Conservation (phyloP, 2,113 vertebrate genomes). For the Dipodomys ordii region DNA sequence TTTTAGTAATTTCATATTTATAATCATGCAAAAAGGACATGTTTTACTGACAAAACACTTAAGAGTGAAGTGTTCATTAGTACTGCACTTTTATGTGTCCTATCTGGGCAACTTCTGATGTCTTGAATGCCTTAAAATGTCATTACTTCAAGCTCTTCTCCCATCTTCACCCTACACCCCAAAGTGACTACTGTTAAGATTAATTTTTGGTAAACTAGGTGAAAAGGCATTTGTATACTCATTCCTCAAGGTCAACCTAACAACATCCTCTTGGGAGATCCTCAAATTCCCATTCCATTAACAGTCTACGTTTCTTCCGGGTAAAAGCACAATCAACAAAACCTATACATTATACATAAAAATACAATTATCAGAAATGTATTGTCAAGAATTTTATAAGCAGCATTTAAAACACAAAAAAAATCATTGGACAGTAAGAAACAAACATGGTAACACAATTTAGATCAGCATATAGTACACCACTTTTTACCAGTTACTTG, state of each 20-base stretch:
- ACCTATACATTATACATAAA: conserved; percentile 1
- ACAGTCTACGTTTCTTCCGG: conserved; percentile 34
- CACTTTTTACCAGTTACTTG: neutral
- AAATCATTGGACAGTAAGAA: neutral
- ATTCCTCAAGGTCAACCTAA: conserved; percentile 2
- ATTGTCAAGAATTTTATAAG: conserved; percentile 47
- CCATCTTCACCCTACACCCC: neutral
- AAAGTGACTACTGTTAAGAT: conserved; percentile 10
- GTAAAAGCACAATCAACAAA: conserved; percentile 47
- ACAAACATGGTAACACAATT: neutral
- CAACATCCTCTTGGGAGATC: neutral
- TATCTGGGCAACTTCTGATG: neutral
- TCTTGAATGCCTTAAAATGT: neutral
- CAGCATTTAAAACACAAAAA: conserved; percentile 50
- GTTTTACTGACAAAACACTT: conserved; percentile 36
- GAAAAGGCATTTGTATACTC: conserved; percentile 56
- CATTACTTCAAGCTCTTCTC: neutral
- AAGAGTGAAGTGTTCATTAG: neutral
- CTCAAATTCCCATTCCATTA: neutral
- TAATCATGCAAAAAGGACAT: neutral
- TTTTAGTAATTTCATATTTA: conserved; percentile 33
- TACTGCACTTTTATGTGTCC: neutral
- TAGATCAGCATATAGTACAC: neutral
- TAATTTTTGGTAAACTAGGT: conserved; percentile 53
- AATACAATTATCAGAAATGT: conserved; percentile 42